Base-by-base conservation (phyloP, 2,888 invertebrate species). In the Melieria omissa region DNA sequence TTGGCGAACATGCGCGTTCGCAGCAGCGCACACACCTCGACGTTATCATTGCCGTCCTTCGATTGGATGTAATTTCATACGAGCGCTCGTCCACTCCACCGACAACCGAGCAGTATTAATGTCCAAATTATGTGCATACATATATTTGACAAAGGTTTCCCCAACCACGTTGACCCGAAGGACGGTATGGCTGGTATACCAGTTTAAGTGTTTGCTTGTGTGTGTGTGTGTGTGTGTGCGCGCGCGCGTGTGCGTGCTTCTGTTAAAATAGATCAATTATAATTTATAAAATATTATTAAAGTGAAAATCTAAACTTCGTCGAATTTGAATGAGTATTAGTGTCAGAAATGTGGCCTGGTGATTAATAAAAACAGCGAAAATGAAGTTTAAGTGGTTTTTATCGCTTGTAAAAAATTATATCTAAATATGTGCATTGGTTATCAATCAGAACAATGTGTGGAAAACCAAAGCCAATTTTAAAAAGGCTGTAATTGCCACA, bases 1-100 rank as follows among this genome's bases (percentile, higher is more conserved):
- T 72, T 75, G 66, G 49, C 54, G 57, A 72, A 77, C 75, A 75
- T 9, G 57, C 55, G 57, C 47, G 58, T 69, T 8, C 16, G 9
- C 9, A 44, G 5, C 6, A 60, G 29, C 16, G 12, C 16, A 52
- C 4, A 55, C 29, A 46, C 5, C 44, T 29, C 29, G 29, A 29
- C 29, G 29, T 29, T 29, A 29, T 29, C 29, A 29, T 29, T 29
- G 29, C 29, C 29, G 29, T 29, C 29, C 29, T 29, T 29, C 29
- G 29, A 29, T 29, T 73, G 67, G 54, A 45, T 54, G 65, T 49
- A 12, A 29, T 29, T 29, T 29, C 29, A 29, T 29, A 29, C 29
- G 29, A 29, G 29, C 29, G 29, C 29, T 29, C 29, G 29, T 29
- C 44, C 44, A 42, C 44, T 12, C 61, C 9, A 9, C 4, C 44